Percentiles rank a stretch among this genome's conserved stretches.
phyloP scores from a whole-genome alignment of 2,113 vertebrate species.

The Conger conger region DNA sequence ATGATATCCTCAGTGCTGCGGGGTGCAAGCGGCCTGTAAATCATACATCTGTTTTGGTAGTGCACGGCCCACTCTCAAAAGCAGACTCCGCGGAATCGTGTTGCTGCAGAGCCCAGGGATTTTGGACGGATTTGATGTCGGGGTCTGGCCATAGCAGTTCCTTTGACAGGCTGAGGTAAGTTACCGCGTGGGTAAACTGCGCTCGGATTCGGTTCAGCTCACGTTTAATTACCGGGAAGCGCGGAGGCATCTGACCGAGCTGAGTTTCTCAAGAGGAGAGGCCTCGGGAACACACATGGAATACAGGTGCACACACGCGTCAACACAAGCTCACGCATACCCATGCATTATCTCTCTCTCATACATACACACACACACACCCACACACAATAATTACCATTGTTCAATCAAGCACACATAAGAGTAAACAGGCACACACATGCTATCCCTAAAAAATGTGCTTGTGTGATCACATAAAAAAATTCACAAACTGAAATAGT shows the following conservation, averaged over 20 bases:
- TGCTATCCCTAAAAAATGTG: too few relatives aligned
- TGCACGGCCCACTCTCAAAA: background rate
- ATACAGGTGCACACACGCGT: conserved; percentile 22
- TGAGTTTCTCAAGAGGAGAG: background rate
- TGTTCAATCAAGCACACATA: background rate
- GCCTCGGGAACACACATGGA: background rate
- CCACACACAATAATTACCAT: background rate
- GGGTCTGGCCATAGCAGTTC: background rate
- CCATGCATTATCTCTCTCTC: background rate
- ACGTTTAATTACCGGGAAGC: background rate
- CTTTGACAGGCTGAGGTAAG: background rate
- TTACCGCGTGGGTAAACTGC: background rate
- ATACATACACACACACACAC: conserved; percentile 1
- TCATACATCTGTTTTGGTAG: background rate
- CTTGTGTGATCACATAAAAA: too few relatives aligned
- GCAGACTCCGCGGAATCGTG: background rate
- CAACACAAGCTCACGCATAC: conserved; percentile 21
- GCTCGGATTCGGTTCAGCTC: background rate
- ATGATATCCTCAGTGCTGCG: background rate
- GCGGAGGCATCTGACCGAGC: background rate
- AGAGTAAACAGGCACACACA: too few relatives aligned
- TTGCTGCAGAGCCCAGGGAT: background rate
- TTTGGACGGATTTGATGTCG: background rate
- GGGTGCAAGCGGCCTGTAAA: background rate
- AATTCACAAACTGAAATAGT: too few relatives aligned